Evolutionary conservation across 2,888 invertebrate species (phyloP).

Genomic region (Ophioninae sp.): DNA sequence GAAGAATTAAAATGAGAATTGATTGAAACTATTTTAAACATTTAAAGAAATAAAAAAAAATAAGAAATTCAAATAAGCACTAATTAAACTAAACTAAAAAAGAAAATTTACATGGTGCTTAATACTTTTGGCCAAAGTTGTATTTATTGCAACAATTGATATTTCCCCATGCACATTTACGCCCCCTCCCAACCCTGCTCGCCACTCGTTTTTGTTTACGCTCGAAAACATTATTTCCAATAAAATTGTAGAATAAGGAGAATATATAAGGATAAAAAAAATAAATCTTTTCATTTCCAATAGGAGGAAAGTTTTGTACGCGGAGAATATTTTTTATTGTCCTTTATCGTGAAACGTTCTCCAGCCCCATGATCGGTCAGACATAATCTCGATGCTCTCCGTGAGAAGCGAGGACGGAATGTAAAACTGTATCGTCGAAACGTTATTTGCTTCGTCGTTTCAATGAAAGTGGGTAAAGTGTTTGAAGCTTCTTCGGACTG

Average conservation of each 20-base stretch:
- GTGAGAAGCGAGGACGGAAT: background rate
- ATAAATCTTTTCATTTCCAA: conserved; percentile 1
- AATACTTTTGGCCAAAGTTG: too few species aligned
- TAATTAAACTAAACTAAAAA: too few species aligned
- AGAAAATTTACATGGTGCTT: too few species aligned
- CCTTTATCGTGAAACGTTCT: conserved; percentile 6
- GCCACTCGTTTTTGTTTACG: background rate
- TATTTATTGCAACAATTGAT: too few species aligned
- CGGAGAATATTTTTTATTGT: background rate
- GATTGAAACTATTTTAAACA: too few species aligned
- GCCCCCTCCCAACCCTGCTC: too few species aligned
- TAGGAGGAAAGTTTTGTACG: background rate
- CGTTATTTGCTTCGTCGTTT: conserved; percentile 45
- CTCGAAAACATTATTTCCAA: background rate
- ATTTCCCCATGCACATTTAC: too few species aligned
- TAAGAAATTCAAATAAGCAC: too few species aligned
- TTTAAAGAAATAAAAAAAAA: too few species aligned
- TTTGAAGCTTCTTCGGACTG: conserved; percentile 46
- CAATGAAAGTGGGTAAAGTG: conserved; percentile 13
- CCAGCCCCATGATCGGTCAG: background rate
- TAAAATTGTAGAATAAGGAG: background rate
- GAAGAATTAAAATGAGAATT: too few species aligned
- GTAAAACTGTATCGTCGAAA: conserved; percentile 11
- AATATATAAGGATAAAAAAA: background rate
- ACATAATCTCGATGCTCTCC: conserved; percentile 16